Percentiles rank a stretch among this genome's conserved stretches.
phyloP scores from a whole-genome alignment of 2,888 invertebrate genomes.

The Agonopterix alstromeriana region DNA sequence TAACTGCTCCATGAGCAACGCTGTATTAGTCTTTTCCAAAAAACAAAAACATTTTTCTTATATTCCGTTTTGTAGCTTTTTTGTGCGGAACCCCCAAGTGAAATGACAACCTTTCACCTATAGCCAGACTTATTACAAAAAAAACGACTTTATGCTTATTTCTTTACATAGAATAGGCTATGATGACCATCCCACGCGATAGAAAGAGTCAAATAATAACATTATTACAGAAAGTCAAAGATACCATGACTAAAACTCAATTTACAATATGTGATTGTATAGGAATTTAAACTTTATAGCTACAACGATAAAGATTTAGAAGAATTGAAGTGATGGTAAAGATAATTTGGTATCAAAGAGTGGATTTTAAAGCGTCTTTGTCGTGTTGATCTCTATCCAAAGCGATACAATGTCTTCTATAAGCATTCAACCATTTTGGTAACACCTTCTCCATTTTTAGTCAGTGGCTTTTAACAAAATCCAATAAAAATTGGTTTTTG shows the following conservation, averaged over 20 bases:
- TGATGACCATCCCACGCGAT: slow-evolving; percentile 66
- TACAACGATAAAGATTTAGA: slow-evolving; percentile 6
- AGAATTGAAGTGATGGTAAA: slow-evolving; percentile 7
- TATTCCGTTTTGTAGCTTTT: too few relatives aligned
- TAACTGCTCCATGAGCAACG: too few relatives aligned
- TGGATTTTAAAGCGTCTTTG: slow-evolving; percentile 66
- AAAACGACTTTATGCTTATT: slow-evolving; percentile 50
- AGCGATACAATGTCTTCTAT: slow-evolving; percentile 49
- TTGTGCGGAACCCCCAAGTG: slow-evolving; percentile 12
- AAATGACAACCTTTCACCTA: slow-evolving; percentile 4
- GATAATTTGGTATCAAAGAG: slow-evolving; percentile 33
- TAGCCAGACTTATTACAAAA: slow-evolving; percentile 32
- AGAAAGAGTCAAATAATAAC: slow-evolving; percentile 61
- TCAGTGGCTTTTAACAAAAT: too few relatives aligned
- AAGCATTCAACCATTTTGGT: slow-evolving; percentile 29
- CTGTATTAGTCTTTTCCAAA: too few relatives aligned
- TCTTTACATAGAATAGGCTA: slow-evolving; percentile 57
- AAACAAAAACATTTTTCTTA: too few relatives aligned
- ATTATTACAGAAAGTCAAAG: slow-evolving; percentile 56
- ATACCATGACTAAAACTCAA: slow-evolving; percentile 17
- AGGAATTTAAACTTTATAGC: slow-evolving; percentile 21
- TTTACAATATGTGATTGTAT: slow-evolving; percentile 2
- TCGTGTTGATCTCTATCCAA: slow-evolving; percentile 57
- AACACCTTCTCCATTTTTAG: slow-evolving; percentile 14
- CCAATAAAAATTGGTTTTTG: too few relatives aligned